Conservation (phyloP, 2,888 invertebrate genomes). For the Anoplius nigerrimus region DNA sequence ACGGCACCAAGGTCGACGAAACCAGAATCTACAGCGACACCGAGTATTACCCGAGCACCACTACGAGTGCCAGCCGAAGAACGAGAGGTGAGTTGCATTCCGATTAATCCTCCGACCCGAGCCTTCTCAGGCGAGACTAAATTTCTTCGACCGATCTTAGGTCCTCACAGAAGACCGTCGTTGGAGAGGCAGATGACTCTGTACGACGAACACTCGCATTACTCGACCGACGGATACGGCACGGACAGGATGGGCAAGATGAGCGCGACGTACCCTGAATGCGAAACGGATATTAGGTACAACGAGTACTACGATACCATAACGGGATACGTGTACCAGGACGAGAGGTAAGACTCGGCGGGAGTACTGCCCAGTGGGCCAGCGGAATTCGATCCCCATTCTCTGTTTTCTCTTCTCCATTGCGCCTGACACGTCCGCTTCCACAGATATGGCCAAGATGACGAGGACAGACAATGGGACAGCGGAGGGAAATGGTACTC, state of each 20-base stretch:
- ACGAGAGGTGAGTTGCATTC: slow-evolving; percentile 45
- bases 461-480: slow-evolving; percentile 85
- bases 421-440: not conserved
- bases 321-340: slow-evolving; percentile 80
- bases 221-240: slow-evolving; percentile 72
- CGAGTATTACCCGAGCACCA: slow-evolving; percentile 74
- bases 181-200: slow-evolving; percentile 88
- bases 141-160: slow-evolving; percentile 45
- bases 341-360: slow-evolving; percentile 70
- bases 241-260: slow-evolving; percentile 66
- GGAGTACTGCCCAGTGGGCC: not conserved
- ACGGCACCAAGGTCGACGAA: slow-evolving; percentile 74
- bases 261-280: slow-evolving; percentile 71
- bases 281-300: slow-evolving; percentile 76
- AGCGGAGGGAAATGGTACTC: slow-evolving; percentile 79
- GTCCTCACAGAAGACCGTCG: slow-evolving; percentile 81
- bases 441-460: slow-evolving; percentile 78
- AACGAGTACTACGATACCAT: slow-evolving; percentile 82
- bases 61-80: slow-evolving; percentile 64
- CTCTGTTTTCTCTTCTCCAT: not conserved
- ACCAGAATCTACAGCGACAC: slow-evolving; percentile 74
- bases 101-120: too few relatives aligned
- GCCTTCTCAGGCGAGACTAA: not conserved
- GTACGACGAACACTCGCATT: slow-evolving; percentile 84
- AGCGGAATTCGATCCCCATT: not conserved